phyloP scores from a whole-genome alignment of 2,113 vertebrate genomes.

The Empidonax traillii region DNA sequence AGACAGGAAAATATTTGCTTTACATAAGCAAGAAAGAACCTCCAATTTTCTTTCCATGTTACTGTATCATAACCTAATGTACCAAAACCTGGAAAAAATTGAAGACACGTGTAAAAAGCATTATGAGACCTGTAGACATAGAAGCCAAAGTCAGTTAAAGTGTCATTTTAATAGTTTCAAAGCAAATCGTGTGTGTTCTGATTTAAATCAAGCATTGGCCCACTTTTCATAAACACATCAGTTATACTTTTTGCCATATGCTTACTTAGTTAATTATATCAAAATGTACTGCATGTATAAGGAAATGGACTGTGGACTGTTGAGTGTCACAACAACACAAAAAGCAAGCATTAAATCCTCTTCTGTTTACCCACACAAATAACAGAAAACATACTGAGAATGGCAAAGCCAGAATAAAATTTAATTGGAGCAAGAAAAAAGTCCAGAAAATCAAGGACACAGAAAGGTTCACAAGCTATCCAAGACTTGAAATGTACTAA shows the following conservation, averaged over 20 bases:
- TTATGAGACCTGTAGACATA: neutral
- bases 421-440: neutral
- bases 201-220: slow-evolving; percentile 4
- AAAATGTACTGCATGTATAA: neutral
- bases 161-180: neutral
- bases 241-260: neutral
- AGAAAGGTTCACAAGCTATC: neutral
- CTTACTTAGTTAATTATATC: neutral
- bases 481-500: neutral
- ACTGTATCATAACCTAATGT: neutral
- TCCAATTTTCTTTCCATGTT: neutral
- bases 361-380: neutral
- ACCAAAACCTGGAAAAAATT: neutral
- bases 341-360: neutral
- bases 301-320: neutral
- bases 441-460: neutral
- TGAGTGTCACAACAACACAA: neutral
- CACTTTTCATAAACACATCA: neutral
- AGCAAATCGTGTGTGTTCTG: neutral
- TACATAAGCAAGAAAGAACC: neutral
- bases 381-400: neutral
- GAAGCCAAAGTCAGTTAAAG: neutral
- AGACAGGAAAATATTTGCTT: neutral
- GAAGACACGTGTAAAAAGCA: neutral
- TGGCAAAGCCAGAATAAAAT: neutral